Conservation (phyloP, 1,140 invertebrate species). For the Philotrypesis tridentata region DNA sequence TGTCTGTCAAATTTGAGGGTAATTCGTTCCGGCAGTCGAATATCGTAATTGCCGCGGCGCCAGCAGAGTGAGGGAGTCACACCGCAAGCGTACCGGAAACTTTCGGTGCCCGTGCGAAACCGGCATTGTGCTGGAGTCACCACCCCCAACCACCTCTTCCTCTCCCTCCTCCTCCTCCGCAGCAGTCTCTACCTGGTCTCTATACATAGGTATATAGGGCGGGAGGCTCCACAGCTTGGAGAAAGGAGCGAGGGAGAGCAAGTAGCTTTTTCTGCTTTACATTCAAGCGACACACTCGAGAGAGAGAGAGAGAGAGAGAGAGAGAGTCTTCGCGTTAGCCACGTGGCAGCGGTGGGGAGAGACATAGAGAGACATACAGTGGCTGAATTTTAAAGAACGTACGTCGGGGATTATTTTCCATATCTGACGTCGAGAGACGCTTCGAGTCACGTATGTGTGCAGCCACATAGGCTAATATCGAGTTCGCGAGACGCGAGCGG, state of each 20-base stretch:
- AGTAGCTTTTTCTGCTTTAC: conserved; percentile 28
- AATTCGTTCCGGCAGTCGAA: conserved; percentile 21
- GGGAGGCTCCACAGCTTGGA: neutral
- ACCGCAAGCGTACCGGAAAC: neutral
- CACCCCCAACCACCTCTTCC: neutral
- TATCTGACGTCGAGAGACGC: conserved; percentile 34
- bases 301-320: too few relatives aligned
- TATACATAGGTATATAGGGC: too few relatives aligned
- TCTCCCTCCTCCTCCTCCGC: too few relatives aligned
- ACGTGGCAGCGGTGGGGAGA: neutral
- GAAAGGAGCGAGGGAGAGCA: neutral
- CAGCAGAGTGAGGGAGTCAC: neutral
- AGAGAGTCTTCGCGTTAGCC: conserved; percentile 4
- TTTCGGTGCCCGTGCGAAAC: neutral
- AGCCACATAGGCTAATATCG: conserved; percentile 29
- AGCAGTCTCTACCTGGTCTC: too few relatives aligned
- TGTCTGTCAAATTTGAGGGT: conserved; percentile 7
- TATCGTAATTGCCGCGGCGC: neutral
- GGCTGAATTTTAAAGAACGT: conserved; percentile 38
- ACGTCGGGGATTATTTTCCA: conserved; percentile 43
- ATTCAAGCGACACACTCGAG: conserved; percentile 27
- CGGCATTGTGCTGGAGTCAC: neutral
- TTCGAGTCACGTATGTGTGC: conserved; percentile 41
- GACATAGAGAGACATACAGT: neutral
- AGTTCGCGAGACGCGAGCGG: neutral